Evolutionary conservation across 2,113 vertebrate species (phyloP).

Genomic region (Alaudala cheleensis): DNA sequence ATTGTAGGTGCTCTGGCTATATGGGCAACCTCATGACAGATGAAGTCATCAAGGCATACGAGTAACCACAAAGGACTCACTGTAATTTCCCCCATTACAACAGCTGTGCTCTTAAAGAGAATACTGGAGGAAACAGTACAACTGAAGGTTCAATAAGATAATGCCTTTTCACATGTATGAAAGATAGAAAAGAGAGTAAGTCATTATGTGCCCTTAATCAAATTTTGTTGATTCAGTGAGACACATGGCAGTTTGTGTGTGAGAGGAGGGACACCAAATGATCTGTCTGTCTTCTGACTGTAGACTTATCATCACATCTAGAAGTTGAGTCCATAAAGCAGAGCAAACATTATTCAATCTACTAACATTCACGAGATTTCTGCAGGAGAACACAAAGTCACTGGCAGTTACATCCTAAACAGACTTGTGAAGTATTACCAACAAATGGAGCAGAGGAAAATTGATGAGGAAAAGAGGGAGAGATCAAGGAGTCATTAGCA

Average conservation of each 20-base stretch:
- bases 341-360: not conserved
- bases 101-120: slow-evolving; percentile 10
- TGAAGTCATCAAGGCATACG: not conserved
- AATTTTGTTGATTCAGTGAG: not conserved
- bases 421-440: not conserved
- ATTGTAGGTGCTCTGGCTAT: not conserved
- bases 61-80: not conserved
- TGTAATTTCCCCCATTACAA: not conserved
- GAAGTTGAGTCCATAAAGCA: not conserved
- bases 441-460: not conserved
- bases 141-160: not conserved
- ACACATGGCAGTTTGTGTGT: not conserved
- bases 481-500: not conserved
- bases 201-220: not conserved
- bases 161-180: not conserved
- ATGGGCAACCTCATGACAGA: not conserved
- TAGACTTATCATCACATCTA: not conserved
- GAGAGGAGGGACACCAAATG: not conserved
- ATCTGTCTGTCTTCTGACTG: not conserved
- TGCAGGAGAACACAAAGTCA: not conserved
- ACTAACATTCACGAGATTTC: not conserved
- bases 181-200: not conserved
- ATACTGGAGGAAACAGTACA: not conserved
- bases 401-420: not conserved
- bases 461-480: not conserved